Conservation (phyloP, 2,888 invertebrate species). For the Microctonus hyperodae region DNA sequence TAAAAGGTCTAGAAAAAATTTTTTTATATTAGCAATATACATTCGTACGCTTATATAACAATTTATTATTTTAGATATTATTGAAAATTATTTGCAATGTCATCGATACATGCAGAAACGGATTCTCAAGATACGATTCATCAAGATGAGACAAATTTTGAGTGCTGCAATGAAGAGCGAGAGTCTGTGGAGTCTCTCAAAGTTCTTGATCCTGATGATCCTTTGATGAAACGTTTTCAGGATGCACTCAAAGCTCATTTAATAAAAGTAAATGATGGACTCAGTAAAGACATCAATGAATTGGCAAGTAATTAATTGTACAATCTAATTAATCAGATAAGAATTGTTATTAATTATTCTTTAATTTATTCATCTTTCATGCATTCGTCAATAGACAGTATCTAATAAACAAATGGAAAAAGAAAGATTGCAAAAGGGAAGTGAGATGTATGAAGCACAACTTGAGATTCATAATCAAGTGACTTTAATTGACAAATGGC, state of each 20-base stretch:
- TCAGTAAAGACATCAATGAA: slow-evolving; percentile 73
- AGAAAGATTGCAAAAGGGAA: slow-evolving; percentile 68
- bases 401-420: slow-evolving; percentile 65
- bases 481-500: slow-evolving; percentile 67
- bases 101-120: not conserved
- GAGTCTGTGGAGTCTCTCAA: slow-evolving; percentile 48
- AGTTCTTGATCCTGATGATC: slow-evolving; percentile 76
- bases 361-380: slow-evolving; percentile 21
- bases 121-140: not conserved
- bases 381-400: slow-evolving; percentile 57
- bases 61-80: not conserved
- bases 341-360: slow-evolving; percentile 10
- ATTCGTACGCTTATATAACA: too few species aligned
- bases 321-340: not conserved
- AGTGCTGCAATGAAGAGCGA: not conserved
- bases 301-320: slow-evolving; percentile 65
- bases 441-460: slow-evolving; percentile 70
- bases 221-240: slow-evolving; percentile 78
- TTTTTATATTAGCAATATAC: too few species aligned
- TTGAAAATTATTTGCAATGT: not conserved
- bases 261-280: slow-evolving; percentile 69
- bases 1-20: too few species aligned
- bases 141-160: not conserved
- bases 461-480: slow-evolving; percentile 68
- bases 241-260: slow-evolving; percentile 73